These are phyloP conservation scores for Argyrosomus regius DNA, from an alignment of 2,797 vertebrate genomes.

Conservation along the genomic window DNA sequence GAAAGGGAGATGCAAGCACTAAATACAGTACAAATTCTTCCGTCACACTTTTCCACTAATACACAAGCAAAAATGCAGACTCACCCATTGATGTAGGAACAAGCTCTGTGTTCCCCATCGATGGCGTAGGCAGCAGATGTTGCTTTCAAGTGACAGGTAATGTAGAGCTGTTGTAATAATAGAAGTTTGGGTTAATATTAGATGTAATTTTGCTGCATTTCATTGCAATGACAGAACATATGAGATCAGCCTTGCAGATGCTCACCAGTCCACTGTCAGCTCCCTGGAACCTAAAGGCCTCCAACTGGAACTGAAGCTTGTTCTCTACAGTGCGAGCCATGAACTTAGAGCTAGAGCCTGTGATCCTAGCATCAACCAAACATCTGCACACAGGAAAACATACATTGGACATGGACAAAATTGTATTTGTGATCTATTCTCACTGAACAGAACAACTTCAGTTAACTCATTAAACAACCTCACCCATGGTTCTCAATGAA, in stretches of 20 bases:
- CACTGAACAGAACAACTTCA: background rate
- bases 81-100: constrained; percentile 74
- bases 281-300: constrained; percentile 80
- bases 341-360: constrained; percentile 74
- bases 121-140: constrained; percentile 25
- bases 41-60: background rate
- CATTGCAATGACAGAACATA: background rate
- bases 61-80: constrained; percentile 10
- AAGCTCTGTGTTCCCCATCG: constrained; percentile 74
- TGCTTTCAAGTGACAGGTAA: constrained; percentile 82
- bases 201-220: background rate
- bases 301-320: constrained; percentile 76
- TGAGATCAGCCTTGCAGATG: background rate
- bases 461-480: constrained; percentile 2
- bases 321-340: constrained; percentile 51
- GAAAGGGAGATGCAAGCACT: constrained; percentile 1
- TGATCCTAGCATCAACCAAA: constrained; percentile 73
- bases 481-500: constrained; percentile 81
- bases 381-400: constrained; percentile 69
- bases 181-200: background rate
- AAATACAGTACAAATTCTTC: background rate
- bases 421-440: background rate
- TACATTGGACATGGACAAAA: background rate
- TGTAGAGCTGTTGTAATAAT: constrained; percentile 73
- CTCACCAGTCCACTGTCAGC: constrained; percentile 57